Evolutionary conservation across 2,797 vertebrate species (phyloP), one percentile per base, ranked within the genome.

Genomic region (Harpagifer antarcticus): DNA sequence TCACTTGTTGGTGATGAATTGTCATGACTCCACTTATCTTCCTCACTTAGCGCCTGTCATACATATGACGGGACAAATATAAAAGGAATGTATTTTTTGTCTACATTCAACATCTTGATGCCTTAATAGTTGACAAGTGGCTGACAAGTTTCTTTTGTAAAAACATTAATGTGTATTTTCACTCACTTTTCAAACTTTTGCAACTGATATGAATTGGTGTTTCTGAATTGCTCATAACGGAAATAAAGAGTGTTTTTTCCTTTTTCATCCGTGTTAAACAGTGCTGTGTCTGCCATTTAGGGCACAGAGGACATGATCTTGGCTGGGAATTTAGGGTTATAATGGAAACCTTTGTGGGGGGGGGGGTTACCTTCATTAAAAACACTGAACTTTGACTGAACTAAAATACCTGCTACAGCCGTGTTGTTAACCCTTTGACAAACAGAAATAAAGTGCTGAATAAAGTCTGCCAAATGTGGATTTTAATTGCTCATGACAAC

Each of bases 401-500:
- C 8, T 37, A 37, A 9, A 37, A 37, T 37, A 37, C 33, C 5
- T 27, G 27, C 27, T 9, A 37, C 33, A 37, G 27, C 27, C 4
- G 3, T 37, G 33, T 37, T 37, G 33, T 37, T 37, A 37, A 37
- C 33, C 33, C 33, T 37, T 37, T 7, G 33, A 37, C 6, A 37
- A 37, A 37, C 33, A 37, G 33, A 9, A 37, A 37, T 37, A 9
- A 37, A 37, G 33, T 37, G 33, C 5, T 37, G 33, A 37, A 9
- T 37, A 37, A 37, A 37, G 33, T 37, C 7, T 6, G 33, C 33
- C 8, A 37, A 37, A 37, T 44, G 14, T 44, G 43, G 13, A 43
- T 69, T 74, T 58, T 14, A 53, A 58, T 59, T 67, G 63, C 13
- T 23, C 13, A 17, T 23, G 59, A 59, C 27, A 55, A 54, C 16